phyloP scores from a whole-genome alignment of 2,797 vertebrate genomes.

The Paramormyrops hopkinsi region DNA sequence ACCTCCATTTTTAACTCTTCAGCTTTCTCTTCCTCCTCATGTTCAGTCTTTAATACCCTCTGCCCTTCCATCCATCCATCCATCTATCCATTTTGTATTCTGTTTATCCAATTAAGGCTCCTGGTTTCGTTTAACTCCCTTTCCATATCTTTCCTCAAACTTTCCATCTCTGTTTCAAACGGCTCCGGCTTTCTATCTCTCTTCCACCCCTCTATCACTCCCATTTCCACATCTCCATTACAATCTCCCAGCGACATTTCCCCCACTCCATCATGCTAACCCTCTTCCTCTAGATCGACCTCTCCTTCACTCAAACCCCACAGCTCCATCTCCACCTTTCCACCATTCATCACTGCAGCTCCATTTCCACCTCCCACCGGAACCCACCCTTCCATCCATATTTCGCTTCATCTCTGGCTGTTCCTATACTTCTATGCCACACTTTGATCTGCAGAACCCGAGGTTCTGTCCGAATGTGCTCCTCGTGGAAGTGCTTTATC shows the following conservation, averaged over 20 bases:
- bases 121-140: neutral
- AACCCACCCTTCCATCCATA: conserved; percentile 43
- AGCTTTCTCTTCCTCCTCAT: neutral
- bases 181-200: neutral
- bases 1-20: neutral
- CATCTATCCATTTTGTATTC: neutral
- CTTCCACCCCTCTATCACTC: neutral
- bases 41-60: neutral
- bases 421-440: neutral
- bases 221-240: neutral
- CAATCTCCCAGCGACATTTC: neutral
- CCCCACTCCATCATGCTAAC: neutral
- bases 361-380: neutral
- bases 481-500: conserved; percentile 99
- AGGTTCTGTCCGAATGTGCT: conserved; percentile 45
- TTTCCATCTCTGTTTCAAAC: neutral
- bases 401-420: conserved; percentile 41
- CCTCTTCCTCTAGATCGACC: neutral
- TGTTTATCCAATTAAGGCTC: neutral
- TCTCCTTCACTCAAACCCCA: neutral
- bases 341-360: neutral
- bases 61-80: neutral
- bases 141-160: neutral
- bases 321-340: neutral
- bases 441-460: conserved; percentile 14